Percentiles rank a stretch among this genome's conserved stretches.
These are phyloP conservation scores for Lucilia sericata DNA, from an alignment of 1,140 invertebrate genomes.

Conservation along the genomic window DNA sequence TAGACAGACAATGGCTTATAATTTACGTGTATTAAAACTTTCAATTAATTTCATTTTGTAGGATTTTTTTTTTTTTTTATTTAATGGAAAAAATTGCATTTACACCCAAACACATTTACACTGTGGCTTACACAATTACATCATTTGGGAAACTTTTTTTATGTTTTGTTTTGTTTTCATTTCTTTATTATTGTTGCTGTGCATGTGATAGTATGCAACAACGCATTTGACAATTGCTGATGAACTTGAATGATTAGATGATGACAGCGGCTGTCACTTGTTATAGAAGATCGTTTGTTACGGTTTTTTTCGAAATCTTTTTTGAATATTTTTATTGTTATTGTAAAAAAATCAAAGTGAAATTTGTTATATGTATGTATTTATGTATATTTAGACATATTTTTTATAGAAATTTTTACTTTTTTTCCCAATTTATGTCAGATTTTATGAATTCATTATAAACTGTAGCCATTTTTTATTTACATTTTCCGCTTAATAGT, in stretches of 20 bases:
- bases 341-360: no score
- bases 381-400: no score
- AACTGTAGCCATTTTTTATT: not conserved
- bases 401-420: no score
- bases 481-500: not conserved
- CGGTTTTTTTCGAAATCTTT: no score
- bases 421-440: not conserved
- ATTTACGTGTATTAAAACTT: slow-evolving; percentile 7
- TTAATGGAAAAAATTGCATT: not conserved
- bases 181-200: not conserved
- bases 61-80: not conserved
- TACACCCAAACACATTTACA: not conserved
- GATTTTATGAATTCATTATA: not conserved
- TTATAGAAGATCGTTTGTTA: not conserved
- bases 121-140: not conserved
- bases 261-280: not conserved
- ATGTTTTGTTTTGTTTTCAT: not conserved
- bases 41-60: slow-evolving; percentile 4
- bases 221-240: not conserved
- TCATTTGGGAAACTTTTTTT: slow-evolving; percentile 2
- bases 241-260: slow-evolving; percentile 15
- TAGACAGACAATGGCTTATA: not conserved
- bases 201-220: not conserved
- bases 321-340: no score
- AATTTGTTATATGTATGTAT: no score